Conservation (phyloP, 2,113 vertebrate genomes). For the Panthera leo region DNA sequence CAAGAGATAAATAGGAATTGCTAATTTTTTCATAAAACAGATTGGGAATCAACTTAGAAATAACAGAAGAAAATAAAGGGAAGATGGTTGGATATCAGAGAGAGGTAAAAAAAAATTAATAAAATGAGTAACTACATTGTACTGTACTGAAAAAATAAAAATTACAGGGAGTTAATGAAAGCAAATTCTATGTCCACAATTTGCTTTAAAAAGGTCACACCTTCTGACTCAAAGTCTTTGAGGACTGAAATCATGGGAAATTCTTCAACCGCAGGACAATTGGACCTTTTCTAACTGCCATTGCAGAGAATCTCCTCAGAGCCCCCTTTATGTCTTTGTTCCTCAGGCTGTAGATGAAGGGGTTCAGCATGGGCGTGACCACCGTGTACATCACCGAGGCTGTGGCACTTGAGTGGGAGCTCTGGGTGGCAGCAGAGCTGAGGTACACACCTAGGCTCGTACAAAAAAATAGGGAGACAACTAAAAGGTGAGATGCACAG, state of each 20-base stretch:
- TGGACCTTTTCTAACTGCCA: not conserved
- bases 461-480: not conserved
- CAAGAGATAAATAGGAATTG: not conserved
- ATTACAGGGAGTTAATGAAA: not conserved
- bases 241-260: not conserved
- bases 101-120: not conserved
- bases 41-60: not conserved
- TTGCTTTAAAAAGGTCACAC: not conserved
- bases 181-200: not conserved
- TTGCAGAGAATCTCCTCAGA: not conserved
- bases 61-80: not conserved
- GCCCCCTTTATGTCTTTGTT: not conserved
- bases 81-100: not conserved
- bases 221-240: not conserved
- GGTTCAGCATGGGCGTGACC: not conserved
- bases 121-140: not conserved
- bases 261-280: not conserved
- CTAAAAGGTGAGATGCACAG: not conserved
- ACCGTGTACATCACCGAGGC: not conserved
- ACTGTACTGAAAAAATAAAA: not conserved
- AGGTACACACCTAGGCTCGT: not conserved
- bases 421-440: not conserved
- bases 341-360: not conserved
- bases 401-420: not conserved
- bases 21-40: not conserved